Percentiles rank a stretch among this genome's conserved stretches.
Evolutionary conservation across 2,888 invertebrate genomes (phyloP).

Genomic region (Callyntrura sp.): DNA sequence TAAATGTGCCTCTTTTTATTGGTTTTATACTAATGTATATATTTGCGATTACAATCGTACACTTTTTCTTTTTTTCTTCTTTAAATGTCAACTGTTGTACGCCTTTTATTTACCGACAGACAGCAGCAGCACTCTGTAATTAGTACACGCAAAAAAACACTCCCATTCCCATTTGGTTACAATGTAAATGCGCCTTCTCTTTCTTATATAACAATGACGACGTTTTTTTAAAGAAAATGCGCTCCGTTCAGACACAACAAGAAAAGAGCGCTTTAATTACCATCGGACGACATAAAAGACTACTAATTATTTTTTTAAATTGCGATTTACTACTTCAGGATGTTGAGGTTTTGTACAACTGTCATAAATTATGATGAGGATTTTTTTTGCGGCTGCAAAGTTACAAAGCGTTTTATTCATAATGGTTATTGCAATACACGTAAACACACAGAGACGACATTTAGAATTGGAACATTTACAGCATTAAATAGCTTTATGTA

Average conservation of each 20-base stretch:
- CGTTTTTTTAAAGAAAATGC: background rate
- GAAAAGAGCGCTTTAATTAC: constrained; percentile 6
- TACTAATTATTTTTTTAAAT: constrained; percentile 52
- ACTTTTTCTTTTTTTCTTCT: constrained; percentile 11
- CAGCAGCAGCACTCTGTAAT: constrained; percentile 36
- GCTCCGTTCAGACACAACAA: background rate
- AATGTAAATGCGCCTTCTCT: constrained; percentile 18
- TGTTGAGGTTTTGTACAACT: constrained; percentile 51
- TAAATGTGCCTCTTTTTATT: background rate
- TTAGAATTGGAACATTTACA: background rate
- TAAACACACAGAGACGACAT: background rate
- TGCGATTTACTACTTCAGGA: constrained; percentile 56
- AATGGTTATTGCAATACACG: background rate
- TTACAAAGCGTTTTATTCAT: background rate
- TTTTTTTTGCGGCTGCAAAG: constrained; percentile 40
- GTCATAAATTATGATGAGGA: background rate
- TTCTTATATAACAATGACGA: constrained; percentile 19
- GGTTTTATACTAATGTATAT: background rate
- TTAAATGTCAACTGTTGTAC: constrained; percentile 48
- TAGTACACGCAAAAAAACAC: constrained; percentile 9
- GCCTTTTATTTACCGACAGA: constrained; percentile 24
- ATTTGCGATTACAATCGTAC: background rate
- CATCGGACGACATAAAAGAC: constrained; percentile 37
- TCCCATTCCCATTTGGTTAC: constrained; percentile 31
- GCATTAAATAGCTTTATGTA: constrained; percentile 38